phyloP scores from a whole-genome alignment of 2,113 vertebrate genomes.

The Cricetomys ansorgei region DNA sequence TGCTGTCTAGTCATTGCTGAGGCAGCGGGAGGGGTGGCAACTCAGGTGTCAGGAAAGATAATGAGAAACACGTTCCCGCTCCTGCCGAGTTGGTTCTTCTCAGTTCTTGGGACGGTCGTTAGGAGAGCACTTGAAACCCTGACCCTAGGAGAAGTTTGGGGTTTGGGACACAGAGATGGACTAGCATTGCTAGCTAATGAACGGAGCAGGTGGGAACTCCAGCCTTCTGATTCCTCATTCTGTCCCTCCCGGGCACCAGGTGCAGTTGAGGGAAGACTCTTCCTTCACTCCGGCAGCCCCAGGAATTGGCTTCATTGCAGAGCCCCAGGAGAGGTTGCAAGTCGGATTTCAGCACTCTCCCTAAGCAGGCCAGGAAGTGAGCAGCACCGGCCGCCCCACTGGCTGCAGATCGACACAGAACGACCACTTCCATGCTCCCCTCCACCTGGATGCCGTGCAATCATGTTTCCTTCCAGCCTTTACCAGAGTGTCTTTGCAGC shows the following conservation, averaged over 20 bases:
- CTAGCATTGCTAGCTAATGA: not conserved
- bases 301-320: not conserved
- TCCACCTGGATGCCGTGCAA: not conserved
- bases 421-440: not conserved
- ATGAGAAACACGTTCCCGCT: constrained; percentile 66
- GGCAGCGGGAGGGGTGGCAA: constrained; percentile 68
- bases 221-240: not conserved
- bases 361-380: not conserved
- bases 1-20: constrained; percentile 79
- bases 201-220: not conserved
- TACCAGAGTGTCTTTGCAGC: not conserved
- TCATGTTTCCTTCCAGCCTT: not conserved
- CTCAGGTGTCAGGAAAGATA: constrained; percentile 57
- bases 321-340: not conserved
- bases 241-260: not conserved
- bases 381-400: not conserved
- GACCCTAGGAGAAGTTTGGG: no score
- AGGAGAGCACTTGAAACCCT: not conserved
- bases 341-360: not conserved
- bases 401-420: accelerated
- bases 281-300: not conserved
- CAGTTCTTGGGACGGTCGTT: not conserved
- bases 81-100: constrained; percentile 72
- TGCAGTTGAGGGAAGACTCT: no score
- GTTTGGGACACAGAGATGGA: no score